Evolutionary conservation across 2,888 invertebrate genomes (phyloP).

Genomic region (Andrena fulva): DNA sequence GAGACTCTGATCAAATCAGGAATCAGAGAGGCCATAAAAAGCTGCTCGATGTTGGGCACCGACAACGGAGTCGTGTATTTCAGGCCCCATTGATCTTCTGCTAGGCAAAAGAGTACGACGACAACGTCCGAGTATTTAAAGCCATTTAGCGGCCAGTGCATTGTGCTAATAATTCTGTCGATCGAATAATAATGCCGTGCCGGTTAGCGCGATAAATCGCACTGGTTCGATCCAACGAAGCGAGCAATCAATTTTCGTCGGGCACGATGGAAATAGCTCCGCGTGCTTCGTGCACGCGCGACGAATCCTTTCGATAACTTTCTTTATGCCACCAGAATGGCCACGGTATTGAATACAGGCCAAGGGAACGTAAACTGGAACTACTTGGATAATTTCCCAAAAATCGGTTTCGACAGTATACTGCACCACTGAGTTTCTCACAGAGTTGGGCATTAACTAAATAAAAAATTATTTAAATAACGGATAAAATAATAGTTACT

Average conservation of each 20-base stretch:
- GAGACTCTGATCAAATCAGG: constrained; percentile 39
- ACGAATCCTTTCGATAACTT: too few species aligned
- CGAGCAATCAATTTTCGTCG: background rate
- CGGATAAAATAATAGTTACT: too few species aligned
- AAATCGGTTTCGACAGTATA: too few species aligned
- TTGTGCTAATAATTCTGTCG: constrained; percentile 67
- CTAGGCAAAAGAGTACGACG: constrained; percentile 50
- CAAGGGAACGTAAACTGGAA: too few species aligned
- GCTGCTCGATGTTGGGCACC: constrained; percentile 40
- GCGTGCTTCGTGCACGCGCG: too few species aligned
- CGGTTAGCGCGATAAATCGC: constrained; percentile 43
- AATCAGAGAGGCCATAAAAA: constrained; percentile 45
- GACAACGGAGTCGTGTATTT: constrained; percentile 34
- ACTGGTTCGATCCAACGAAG: background rate
- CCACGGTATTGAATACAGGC: too few species aligned
- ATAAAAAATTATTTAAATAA: too few species aligned
- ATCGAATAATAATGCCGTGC: constrained; percentile 61
- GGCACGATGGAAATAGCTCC: background rate
- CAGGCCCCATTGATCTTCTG: constrained; percentile 43
- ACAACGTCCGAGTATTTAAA: constrained; percentile 61
- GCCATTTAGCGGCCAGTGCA: constrained; percentile 61
- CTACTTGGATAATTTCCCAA: too few species aligned
- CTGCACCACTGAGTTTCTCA: too few species aligned
- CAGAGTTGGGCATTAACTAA: too few species aligned
- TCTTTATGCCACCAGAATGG: too few species aligned